Evolutionary conservation across 2,888 invertebrate genomes (phyloP).

Genomic region (Polietes domitor): DNA sequence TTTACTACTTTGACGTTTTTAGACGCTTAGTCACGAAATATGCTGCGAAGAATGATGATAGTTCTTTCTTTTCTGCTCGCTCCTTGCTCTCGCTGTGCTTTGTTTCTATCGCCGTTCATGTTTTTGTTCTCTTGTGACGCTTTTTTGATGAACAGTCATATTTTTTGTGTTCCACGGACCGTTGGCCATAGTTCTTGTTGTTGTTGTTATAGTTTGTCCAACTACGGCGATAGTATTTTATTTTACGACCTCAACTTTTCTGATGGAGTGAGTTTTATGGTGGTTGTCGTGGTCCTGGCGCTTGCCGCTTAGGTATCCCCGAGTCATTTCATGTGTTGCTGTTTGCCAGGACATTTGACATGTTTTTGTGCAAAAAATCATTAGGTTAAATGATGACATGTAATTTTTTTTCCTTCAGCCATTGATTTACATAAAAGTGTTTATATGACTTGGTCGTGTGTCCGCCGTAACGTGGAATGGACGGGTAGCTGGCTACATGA

Average conservation of each 20-base stretch:
- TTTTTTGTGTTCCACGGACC: constrained; percentile 44
- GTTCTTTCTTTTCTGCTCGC: constrained; percentile 36
- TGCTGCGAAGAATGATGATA: constrained; percentile 62
- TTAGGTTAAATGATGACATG: constrained; percentile 57
- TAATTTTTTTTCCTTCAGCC: constrained; percentile 29
- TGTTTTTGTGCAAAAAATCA: constrained; percentile 41
- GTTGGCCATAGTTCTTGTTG: neutral
- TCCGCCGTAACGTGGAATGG: neutral
- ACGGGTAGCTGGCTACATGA: neutral
- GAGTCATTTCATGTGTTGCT: neutral
- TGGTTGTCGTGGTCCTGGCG: constrained; percentile 1
- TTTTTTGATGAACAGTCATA: constrained; percentile 63
- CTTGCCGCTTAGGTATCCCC: neutral
- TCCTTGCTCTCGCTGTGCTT: too few species aligned
- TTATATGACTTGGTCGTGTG: neutral
- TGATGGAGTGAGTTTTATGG: constrained; percentile 5
- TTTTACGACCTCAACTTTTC: constrained; percentile 57
- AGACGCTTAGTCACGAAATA: constrained; percentile 64
- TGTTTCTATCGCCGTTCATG: constrained; percentile 6
- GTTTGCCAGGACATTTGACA: neutral
- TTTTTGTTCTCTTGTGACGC: constrained; percentile 30
- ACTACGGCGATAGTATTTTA: constrained; percentile 41
- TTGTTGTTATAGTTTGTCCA: constrained; percentile 24
- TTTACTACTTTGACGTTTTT: constrained; percentile 57
- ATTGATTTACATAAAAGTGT: constrained; percentile 56